Percentiles rank a stretch among this genome's conserved stretches.
Evolutionary conservation across 2,113 vertebrate genomes (phyloP).

Genomic region (Anas platyrhynchos): DNA sequence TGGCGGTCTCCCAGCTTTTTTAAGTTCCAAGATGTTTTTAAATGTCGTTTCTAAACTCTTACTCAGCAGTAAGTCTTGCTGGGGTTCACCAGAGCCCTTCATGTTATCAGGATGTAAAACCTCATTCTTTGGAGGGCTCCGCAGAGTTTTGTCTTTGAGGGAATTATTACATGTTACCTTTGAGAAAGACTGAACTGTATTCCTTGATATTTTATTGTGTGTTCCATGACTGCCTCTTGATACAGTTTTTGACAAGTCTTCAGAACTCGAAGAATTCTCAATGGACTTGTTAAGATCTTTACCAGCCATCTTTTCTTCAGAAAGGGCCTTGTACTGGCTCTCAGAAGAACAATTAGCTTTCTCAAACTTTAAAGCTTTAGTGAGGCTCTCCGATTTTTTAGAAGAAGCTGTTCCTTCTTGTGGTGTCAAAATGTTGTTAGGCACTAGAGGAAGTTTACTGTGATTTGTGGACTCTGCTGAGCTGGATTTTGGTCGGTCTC

Average conservation of each 20-base stretch:
- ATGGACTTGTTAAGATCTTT: conserved; percentile 61
- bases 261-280: conserved; percentile 69
- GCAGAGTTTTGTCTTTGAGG: conserved; percentile 76
- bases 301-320: conserved; percentile 69
- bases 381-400: conserved; percentile 72
- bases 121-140: conserved; percentile 79
- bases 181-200: conserved; percentile 60
- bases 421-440: conserved; percentile 79
- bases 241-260: conserved; percentile 68
- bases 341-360: conserved; percentile 72
- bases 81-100: conserved; percentile 73
- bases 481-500: conserved; percentile 74
- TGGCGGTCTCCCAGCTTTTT: conserved; percentile 81
- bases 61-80: conserved; percentile 74
- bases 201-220: conserved; percentile 68
- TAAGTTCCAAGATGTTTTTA: conserved; percentile 88
- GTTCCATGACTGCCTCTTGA: conserved; percentile 57
- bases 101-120: conserved; percentile 74
- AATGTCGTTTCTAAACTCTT: conserved; percentile 86
- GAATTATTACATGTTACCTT: conserved; percentile 74
- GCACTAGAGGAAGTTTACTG: conserved; percentile 79
- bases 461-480: conserved; percentile 72
- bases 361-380: conserved; percentile 77
- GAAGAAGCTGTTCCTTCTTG: conserved; percentile 71
- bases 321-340: conserved; percentile 36